These are phyloP conservation scores for Drosophila parvula DNA, from an alignment of 1,140 invertebrate genomes.

Conservation along the genomic window DNA sequence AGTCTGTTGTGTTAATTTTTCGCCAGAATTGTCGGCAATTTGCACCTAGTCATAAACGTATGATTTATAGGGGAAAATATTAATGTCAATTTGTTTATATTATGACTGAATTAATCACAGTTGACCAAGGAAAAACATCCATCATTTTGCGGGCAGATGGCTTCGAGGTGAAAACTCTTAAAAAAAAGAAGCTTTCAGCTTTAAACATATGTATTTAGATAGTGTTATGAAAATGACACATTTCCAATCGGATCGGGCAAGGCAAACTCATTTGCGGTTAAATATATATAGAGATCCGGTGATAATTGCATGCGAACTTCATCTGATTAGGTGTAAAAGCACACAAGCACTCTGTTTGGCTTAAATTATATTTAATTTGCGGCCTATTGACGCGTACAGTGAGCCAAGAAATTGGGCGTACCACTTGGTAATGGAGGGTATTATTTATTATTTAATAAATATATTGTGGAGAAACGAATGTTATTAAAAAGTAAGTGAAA, in stretches of 20 bases:
- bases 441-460: neutral
- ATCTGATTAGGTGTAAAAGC: slow-evolving; percentile 46
- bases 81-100: slow-evolving; percentile 15
- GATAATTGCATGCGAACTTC: slow-evolving; percentile 47
- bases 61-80: slow-evolving; percentile 7
- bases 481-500: neutral
- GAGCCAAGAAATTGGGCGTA: neutral
- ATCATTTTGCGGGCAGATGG: neutral
- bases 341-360: slow-evolving; percentile 25
- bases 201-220: slow-evolving; percentile 14
- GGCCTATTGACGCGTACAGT: slow-evolving; percentile 8
- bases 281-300: slow-evolving; percentile 23
- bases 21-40: slow-evolving; percentile 5
- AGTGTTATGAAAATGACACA: slow-evolving; percentile 41
- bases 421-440: neutral
- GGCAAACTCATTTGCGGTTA: slow-evolving; percentile 23
- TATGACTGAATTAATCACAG: slow-evolving; percentile 1
- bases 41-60: slow-evolving; percentile 19
- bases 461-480: neutral
- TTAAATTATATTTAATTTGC: slow-evolving; percentile 30
- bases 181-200: slow-evolving; percentile 23
- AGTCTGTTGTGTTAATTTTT: slow-evolving; percentile 12
- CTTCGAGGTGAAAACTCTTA: slow-evolving; percentile 23
- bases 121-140: slow-evolving; percentile 24
- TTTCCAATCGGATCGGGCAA: slow-evolving; percentile 32